Percentiles rank a stretch among this genome's conserved stretches.
Conservation (phyloP, 1,140 invertebrate genomes). For the Teleopsis dalmanni region DNA sequence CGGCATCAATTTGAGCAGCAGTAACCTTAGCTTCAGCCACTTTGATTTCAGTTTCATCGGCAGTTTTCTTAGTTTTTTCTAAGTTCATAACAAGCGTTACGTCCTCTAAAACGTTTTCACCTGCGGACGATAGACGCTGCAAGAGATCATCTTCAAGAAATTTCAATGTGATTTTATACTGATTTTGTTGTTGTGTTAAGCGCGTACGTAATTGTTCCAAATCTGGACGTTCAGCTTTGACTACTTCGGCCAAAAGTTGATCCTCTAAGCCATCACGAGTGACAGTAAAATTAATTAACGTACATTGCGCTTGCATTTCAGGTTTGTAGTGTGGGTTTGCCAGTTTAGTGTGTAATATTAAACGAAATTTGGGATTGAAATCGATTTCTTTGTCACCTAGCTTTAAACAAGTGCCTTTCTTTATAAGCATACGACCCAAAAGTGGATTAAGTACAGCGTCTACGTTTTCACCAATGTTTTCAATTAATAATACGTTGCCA, state of each 20-base stretch:
- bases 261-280: conserved; percentile 88
- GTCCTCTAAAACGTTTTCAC: conserved; percentile 85
- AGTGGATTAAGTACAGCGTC: conserved; percentile 87
- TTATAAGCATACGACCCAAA: conserved; percentile 79
- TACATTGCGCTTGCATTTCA: conserved; percentile 93
- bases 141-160: conserved; percentile 83
- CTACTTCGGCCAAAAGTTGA: conserved; percentile 87
- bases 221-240: conserved; percentile 88
- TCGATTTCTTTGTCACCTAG: conserved; percentile 90
- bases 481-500: conserved; percentile 70
- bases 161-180: conserved; percentile 90
- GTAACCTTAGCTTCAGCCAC: conserved; percentile 77
- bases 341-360: conserved; percentile 88
- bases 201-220: conserved; percentile 66
- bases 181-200: conserved; percentile 87
- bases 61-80: conserved; percentile 88
- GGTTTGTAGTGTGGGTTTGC: conserved; percentile 94
- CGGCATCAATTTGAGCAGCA: conserved; percentile 79
- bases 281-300: conserved; percentile 91
- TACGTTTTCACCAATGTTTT: conserved; percentile 82
- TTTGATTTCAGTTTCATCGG: conserved; percentile 83
- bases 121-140: conserved; percentile 76
- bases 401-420: conserved; percentile 66
- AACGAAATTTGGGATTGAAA: conserved; percentile 70
- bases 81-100: conserved; percentile 85